These are phyloP conservation scores for Meleagris gallopavo DNA, from an alignment of 2,113 vertebrate species.

Conservation along the genomic window DNA sequence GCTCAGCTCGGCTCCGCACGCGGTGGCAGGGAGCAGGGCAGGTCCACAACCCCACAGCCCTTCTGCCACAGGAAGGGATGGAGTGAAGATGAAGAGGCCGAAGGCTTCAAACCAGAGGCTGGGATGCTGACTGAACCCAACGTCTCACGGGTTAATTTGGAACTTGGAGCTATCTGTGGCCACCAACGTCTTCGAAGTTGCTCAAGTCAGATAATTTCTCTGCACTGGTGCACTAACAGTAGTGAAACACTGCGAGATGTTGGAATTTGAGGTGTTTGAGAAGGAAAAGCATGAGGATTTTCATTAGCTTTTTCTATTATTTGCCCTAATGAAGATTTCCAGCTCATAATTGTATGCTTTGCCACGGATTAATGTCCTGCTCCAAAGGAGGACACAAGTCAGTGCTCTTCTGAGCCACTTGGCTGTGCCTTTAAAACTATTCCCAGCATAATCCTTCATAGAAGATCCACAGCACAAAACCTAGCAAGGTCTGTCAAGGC, in stretches of 20 bases:
- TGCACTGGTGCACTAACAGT: background rate
- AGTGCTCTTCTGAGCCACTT: background rate
- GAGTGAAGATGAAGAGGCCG: background rate
- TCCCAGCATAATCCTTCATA: background rate
- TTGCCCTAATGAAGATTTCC: background rate
- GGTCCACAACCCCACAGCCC: background rate
- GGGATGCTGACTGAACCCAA: background rate
- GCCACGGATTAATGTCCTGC: background rate
- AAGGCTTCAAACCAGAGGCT: background rate
- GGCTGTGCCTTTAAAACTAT: constrained; percentile 44
- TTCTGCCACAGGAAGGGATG: background rate
- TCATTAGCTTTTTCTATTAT: background rate
- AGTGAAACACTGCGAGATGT: background rate
- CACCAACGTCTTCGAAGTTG: background rate
- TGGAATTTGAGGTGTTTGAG: background rate
- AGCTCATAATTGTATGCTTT: accelerated
- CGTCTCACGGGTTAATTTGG: background rate
- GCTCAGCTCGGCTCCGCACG: constrained; percentile 39
- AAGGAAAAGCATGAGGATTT: background rate
- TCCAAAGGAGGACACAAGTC: background rate
- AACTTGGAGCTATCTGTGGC: background rate
- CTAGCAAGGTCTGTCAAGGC: constrained; percentile 84
- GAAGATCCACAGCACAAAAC: constrained; percentile 63
- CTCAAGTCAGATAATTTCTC: background rate
- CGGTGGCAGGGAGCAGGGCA: constrained; percentile 9